A percentile compares a stretch with the other conserved stretches of the same genome.
phyloP scores from a whole-genome alignment of 2,797 vertebrate genomes.

The Australoheros facetus region DNA sequence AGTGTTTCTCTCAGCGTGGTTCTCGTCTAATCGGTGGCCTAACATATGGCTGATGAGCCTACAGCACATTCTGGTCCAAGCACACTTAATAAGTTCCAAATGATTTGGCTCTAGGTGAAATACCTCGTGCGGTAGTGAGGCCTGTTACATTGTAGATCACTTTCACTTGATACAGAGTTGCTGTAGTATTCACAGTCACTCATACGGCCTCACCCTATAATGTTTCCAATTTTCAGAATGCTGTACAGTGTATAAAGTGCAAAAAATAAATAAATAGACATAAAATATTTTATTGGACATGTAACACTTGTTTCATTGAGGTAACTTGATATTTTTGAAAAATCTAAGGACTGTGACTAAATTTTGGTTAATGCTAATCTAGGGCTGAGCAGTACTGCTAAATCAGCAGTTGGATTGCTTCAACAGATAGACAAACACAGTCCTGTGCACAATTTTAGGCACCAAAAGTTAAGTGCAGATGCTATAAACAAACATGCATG shows the following conservation, averaged over 20 bases:
- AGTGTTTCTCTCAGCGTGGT: conserved; percentile 59
- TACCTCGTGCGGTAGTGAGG: conserved; percentile 23
- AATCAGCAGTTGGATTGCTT: not conserved
- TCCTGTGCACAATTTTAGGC: not conserved
- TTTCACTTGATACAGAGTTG: conserved; percentile 1
- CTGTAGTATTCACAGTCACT: not conserved
- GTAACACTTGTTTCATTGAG: not conserved
- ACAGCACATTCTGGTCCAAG: conserved; percentile 52
- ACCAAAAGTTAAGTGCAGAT: not conserved
- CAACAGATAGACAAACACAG: not conserved
- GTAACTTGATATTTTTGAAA: conserved; percentile 10
- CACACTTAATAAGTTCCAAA: conserved; percentile 44
- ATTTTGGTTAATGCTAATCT: not conserved
- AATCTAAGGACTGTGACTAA: not conserved
- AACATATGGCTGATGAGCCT: conserved; percentile 72
- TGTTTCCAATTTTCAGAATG: not conserved
- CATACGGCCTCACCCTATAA: not conserved
- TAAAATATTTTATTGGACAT: too few species aligned
- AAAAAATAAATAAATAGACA: not conserved
- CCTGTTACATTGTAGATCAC: not conserved
- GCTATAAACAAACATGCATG: not conserved
- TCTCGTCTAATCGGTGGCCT: conserved; percentile 61
- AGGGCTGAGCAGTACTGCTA: not conserved
- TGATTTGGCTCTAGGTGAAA: conserved; percentile 53
- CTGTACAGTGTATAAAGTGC: not conserved